Evolutionary conservation across 2,113 vertebrate genomes (phyloP).

Genomic region (Orcinus orca): DNA sequence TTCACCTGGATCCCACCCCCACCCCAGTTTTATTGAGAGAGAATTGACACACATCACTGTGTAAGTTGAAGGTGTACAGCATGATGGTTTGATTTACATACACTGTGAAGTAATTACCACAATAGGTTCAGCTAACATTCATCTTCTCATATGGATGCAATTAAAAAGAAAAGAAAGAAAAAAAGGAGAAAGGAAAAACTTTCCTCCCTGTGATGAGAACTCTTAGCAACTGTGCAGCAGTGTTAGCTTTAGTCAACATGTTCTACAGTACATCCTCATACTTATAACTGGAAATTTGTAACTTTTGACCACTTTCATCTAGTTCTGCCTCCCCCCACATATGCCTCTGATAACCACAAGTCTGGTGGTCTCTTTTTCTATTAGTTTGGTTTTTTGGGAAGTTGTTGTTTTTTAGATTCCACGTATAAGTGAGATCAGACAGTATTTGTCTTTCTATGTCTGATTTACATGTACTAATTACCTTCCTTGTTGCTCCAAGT

Average conservation of each 20-base stretch:
- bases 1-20: not conserved
- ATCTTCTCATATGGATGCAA: not conserved
- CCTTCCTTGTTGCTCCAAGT: not conserved
- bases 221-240: not conserved
- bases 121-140: not conserved
- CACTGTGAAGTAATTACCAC: not conserved
- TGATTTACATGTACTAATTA: not conserved
- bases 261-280: not conserved
- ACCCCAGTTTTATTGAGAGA: not conserved
- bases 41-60: not conserved
- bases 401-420: too few species aligned
- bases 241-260: not conserved
- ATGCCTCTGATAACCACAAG: not conserved
- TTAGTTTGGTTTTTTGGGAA: not conserved
- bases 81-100: not conserved
- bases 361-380: not conserved
- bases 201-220: not conserved
- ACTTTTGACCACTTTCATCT: not conserved
- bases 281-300: not conserved
- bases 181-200: not conserved
- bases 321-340: not conserved
- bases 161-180: not conserved
- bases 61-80: not conserved
- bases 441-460: not conserved
- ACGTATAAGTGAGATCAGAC: too few species aligned